Conservation (phyloP, 2,888 invertebrate genomes). For the Parnassius orleans region DNA sequence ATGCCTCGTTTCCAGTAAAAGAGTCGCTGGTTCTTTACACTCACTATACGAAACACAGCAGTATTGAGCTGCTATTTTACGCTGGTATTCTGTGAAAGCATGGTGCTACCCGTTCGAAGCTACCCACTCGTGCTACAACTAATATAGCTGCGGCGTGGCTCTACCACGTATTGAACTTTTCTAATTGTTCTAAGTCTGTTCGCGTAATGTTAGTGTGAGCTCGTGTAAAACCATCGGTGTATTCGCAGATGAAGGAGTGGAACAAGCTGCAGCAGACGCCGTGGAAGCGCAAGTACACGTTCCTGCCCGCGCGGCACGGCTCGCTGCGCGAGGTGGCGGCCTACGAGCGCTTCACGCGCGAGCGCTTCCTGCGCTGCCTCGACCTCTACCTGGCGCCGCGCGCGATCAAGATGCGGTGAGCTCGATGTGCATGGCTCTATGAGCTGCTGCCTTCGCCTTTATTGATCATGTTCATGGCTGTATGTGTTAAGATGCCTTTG, state of each 20-base stretch:
- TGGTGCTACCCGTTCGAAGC: too few relatives aligned
- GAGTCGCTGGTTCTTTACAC: too few relatives aligned
- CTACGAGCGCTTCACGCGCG: constrained; percentile 91
- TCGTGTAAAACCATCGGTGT: too few relatives aligned
- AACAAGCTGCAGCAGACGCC: constrained; percentile 89
- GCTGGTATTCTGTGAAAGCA: neutral
- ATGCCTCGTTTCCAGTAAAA: too few relatives aligned
- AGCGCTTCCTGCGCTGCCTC: constrained; percentile 96
- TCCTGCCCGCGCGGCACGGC: constrained; percentile 91
- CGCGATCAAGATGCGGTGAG: constrained; percentile 92
- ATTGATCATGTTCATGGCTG: too few relatives aligned
- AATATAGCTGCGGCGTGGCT: too few relatives aligned
- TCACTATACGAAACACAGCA: too few relatives aligned
- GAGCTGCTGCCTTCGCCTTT: neutral
- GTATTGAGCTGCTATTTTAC: too few relatives aligned
- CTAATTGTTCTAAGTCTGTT: too few relatives aligned
- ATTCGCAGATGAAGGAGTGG: constrained; percentile 85
- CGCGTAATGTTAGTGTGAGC: too few relatives aligned
- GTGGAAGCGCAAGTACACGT: constrained; percentile 94
- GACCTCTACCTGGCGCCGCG: constrained; percentile 98
- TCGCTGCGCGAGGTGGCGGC: constrained; percentile 93
- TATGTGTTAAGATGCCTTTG: too few relatives aligned
- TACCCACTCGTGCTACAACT: neutral
- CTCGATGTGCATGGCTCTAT: neutral
- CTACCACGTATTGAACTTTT: too few relatives aligned